phyloP scores from a whole-genome alignment of 2,113 vertebrate species.

The Tyrannus savana region DNA sequence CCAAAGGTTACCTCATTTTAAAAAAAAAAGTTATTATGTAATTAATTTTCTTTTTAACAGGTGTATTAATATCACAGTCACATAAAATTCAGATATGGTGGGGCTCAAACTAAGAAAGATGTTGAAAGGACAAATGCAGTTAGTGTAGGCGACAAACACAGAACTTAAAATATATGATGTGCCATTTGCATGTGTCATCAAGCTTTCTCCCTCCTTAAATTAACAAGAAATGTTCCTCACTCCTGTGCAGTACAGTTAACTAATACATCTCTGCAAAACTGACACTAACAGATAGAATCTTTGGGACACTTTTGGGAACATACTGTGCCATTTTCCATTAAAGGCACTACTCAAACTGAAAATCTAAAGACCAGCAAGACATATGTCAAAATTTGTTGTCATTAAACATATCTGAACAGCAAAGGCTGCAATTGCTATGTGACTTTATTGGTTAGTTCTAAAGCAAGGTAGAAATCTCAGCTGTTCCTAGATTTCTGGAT shows the following conservation, averaged over 20 bases:
- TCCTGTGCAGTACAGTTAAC: conserved; percentile 49
- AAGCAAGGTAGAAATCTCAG: not conserved
- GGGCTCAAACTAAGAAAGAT: conserved; percentile 16
- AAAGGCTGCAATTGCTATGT: not conserved
- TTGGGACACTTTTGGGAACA: conserved; percentile 52
- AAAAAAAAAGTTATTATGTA: not conserved
- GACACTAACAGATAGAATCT: conserved; percentile 22
- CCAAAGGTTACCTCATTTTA: not conserved
- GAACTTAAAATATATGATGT: conserved; percentile 64
- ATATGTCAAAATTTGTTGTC: not conserved
- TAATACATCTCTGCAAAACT: conserved; percentile 43
- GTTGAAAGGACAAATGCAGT: conserved; percentile 52
- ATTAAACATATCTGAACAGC: not conserved
- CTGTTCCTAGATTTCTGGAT: not conserved
- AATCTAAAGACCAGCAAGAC: conserved; percentile 1
- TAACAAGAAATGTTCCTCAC: conserved; percentile 58
- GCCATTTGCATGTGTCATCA: conserved; percentile 62
- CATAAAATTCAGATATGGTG: not conserved
- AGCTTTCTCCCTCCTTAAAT: conserved; percentile 56
- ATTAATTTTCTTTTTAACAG: conserved; percentile 17
- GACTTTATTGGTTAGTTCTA: not conserved
- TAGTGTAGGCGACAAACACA: conserved; percentile 38
- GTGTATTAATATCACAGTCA: conserved; percentile 33
- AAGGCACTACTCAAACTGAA: not conserved
- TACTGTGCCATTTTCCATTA: conserved; percentile 19